Percentiles rank a stretch among this genome's conserved stretches.
Conservation (phyloP, 2,797 vertebrate species). For the Alca torda region DNA sequence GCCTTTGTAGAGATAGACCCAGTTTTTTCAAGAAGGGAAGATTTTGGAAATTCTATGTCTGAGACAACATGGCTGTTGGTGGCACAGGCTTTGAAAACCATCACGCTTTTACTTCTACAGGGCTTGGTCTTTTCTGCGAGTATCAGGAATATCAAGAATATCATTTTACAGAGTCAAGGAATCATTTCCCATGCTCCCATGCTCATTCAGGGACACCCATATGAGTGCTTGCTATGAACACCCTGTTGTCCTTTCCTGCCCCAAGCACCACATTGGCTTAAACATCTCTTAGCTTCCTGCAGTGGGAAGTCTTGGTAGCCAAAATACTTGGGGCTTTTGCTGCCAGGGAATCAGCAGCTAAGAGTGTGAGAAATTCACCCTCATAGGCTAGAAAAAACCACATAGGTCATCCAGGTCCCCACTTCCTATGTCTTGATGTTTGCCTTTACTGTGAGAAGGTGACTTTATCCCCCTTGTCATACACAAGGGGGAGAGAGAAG, state of each 20-base stretch:
- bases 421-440: not conserved
- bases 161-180: not conserved
- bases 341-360: not conserved
- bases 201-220: not conserved
- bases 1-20: not conserved
- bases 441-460: not conserved
- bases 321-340: not conserved
- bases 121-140: not conserved
- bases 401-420: not conserved
- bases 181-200: not conserved
- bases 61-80: not conserved
- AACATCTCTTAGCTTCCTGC: not conserved
- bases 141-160: not conserved
- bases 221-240: not conserved
- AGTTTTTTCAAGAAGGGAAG: not conserved
- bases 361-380: not conserved
- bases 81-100: not conserved
- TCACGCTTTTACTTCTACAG: not conserved
- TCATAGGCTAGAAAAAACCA: not conserved
- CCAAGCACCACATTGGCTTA: not conserved
- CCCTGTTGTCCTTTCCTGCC: not conserved
- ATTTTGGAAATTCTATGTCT: not conserved
- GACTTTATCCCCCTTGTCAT: not conserved
- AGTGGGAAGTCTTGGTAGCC: not conserved
- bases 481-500: not conserved